Percentiles rank a stretch among this genome's conserved stretches.
These are phyloP conservation scores for Chymomyza costata DNA, from an alignment of 1,140 invertebrate genomes.

Conservation along the genomic window DNA sequence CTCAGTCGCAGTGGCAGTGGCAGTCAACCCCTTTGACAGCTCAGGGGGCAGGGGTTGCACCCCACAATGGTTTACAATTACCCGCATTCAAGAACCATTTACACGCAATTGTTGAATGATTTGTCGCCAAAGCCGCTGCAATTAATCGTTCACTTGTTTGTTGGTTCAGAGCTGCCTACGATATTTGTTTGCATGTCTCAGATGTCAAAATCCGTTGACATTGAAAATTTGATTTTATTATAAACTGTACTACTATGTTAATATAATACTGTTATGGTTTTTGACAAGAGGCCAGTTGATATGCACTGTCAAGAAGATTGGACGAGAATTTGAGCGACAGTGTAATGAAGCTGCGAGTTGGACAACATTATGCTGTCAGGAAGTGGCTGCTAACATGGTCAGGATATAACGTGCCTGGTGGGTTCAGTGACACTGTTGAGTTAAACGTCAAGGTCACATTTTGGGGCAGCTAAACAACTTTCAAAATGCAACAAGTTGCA, in stretches of 20 bases:
- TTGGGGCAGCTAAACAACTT: constrained; percentile 55
- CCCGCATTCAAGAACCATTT: constrained; percentile 49
- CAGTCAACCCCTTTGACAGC: too few relatives aligned
- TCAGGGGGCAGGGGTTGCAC: too few relatives aligned
- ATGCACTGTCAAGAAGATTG: too few relatives aligned
- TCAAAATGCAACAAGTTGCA: constrained; percentile 35
- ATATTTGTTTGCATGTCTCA: constrained; percentile 27
- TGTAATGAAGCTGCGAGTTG: too few relatives aligned
- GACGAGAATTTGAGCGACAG: too few relatives aligned
- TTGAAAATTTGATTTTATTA: constrained; percentile 55
- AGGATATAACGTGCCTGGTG: too few relatives aligned
- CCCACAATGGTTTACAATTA: constrained; percentile 51
- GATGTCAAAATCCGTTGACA: constrained; percentile 35
- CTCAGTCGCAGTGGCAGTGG: background rate
- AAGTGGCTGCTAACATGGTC: too few relatives aligned
- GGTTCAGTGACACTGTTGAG: constrained; percentile 45
- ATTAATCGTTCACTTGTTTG: constrained; percentile 67
- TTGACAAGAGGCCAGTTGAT: too few relatives aligned
- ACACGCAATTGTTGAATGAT: constrained; percentile 36
- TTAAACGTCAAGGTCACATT: constrained; percentile 45
- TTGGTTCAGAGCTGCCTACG: too few relatives aligned
- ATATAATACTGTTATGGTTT: too few relatives aligned
- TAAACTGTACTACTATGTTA: too few relatives aligned
- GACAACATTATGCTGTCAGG: too few relatives aligned
- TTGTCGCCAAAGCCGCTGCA: constrained; percentile 34